Evolutionary conservation across 2,113 vertebrate species (phyloP).

Genomic region (Neolamprologus ventralis): DNA sequence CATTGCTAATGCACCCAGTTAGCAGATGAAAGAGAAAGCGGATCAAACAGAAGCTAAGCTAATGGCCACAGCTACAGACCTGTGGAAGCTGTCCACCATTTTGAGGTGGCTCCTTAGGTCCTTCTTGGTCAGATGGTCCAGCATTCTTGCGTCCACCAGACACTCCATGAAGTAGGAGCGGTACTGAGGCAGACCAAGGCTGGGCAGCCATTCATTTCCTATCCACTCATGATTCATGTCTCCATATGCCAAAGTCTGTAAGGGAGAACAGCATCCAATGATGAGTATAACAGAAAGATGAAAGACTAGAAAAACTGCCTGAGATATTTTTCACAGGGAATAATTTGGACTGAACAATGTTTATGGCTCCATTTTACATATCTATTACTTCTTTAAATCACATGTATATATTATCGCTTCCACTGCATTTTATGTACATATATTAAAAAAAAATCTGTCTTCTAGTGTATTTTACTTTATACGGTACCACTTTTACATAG

Average conservation of each 20-base stretch:
- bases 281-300: not conserved
- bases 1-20: not conserved
- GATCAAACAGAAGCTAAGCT: not conserved
- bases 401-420: not conserved
- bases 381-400: not conserved
- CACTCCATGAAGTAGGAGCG: slow-evolving; percentile 99
- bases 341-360: not conserved
- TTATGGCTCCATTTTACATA: not conserved
- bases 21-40: not conserved
- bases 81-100: slow-evolving; percentile 98
- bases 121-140: slow-evolving; percentile 97
- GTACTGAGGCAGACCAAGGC: slow-evolving; percentile 92
- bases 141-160: slow-evolving; percentile 92
- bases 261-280: not conserved
- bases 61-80: slow-evolving; percentile 64
- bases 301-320: not conserved
- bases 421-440: not conserved
- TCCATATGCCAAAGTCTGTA: slow-evolving; percentile 89
- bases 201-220: slow-evolving; percentile 95
- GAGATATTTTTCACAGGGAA: not conserved
- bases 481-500: not conserved
- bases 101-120: slow-evolving; percentile 93
- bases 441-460: not conserved
- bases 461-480: not conserved
- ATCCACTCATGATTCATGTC: slow-evolving; percentile 99